Evolutionary conservation across 2,113 vertebrate genomes (phyloP), one percentile per base, ranked within the genome.

Genomic region (Grantiella picta): DNA sequence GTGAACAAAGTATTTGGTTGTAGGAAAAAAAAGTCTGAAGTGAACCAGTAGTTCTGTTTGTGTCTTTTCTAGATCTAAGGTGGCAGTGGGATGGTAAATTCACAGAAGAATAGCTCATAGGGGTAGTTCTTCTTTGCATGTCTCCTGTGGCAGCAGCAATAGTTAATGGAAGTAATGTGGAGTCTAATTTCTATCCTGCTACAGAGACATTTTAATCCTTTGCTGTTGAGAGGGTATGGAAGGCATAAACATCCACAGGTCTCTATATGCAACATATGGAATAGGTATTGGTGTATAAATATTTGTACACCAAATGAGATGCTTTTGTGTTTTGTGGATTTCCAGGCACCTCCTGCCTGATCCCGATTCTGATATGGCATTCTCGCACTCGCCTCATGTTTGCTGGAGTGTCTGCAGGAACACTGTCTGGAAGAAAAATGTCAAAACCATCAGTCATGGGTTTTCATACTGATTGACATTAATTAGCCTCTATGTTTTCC

Each of bases 401-500:
- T 2, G 0, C 40, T 63, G 0, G 0, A 6, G 44, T 71, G 76
- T 83, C 82, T 91, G 89, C 44, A 33, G 56, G 53, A 95, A 1
- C 49, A 12, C 61, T 49, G 57, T 87, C 91, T 90, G 11, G 12
- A 91, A 95, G 71, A 64, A 52, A 86, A 15, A 7, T 95, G 92
- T 90, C 87, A 90, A 90, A 96, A 94, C 36, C 75, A 93, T 96
- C 93, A 90, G 88, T 96, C 85, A 86, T 44, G 79, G 85, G 28
- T 25, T 85, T 90, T 90, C 68, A 66, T 40, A 93, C 79, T 94
- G 90, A 94, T 80, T 93, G 92, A 90, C 90, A 89, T 86, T 96
- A 97, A 96, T 96, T 96, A 91, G 92, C 76, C 68, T 87, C 50
- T 87, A 1, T 77, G 76, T 91, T 95, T 96, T 84, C 72, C 60